Percentiles rank a stretch among this genome's conserved stretches.
Conservation (phyloP, 2,797 vertebrate species). For the Etheostoma perlongum region DNA sequence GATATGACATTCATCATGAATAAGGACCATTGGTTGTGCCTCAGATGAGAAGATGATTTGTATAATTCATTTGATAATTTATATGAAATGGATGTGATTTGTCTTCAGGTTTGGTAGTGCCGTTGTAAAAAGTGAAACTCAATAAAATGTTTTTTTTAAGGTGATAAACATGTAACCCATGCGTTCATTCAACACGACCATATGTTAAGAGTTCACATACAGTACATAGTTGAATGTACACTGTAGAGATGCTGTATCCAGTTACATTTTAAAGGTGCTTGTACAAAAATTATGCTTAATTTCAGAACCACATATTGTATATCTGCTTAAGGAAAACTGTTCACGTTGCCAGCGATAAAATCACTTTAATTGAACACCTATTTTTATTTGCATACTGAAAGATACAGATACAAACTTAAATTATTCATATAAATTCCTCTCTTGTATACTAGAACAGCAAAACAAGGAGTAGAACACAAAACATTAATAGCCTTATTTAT, state of each 20-base stretch:
- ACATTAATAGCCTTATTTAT: constrained; percentile 85
- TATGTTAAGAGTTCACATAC: not conserved
- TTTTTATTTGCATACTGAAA: constrained; percentile 85
- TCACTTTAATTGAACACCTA: constrained; percentile 80
- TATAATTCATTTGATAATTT: constrained; percentile 58
- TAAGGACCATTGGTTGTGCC: constrained; percentile 65
- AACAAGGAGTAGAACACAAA: constrained; percentile 81
- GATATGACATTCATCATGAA: constrained; percentile 22
- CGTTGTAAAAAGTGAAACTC: constrained; percentile 70
- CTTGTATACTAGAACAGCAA: constrained; percentile 76
- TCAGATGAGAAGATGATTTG: constrained; percentile 59
- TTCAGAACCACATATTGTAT: not conserved
- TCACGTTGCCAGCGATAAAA: constrained; percentile 53
- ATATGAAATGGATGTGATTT: constrained; percentile 52
- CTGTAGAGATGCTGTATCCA: not conserved
- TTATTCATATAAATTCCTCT: constrained; percentile 82
- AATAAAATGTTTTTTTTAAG: constrained; percentile 63
- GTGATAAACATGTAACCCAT: not conserved
- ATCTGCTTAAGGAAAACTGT: constrained; percentile 43
- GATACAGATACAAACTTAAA: constrained; percentile 84
- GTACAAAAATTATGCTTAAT: not conserved
- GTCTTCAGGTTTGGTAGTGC: constrained; percentile 37
- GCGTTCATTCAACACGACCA: not conserved
- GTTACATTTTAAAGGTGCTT: not conserved
- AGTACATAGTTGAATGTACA: not conserved